Percentiles rank a stretch among this genome's conserved stretches.
phyloP scores from a whole-genome alignment of 2,888 invertebrate species.

The Mycalesis mineus region DNA sequence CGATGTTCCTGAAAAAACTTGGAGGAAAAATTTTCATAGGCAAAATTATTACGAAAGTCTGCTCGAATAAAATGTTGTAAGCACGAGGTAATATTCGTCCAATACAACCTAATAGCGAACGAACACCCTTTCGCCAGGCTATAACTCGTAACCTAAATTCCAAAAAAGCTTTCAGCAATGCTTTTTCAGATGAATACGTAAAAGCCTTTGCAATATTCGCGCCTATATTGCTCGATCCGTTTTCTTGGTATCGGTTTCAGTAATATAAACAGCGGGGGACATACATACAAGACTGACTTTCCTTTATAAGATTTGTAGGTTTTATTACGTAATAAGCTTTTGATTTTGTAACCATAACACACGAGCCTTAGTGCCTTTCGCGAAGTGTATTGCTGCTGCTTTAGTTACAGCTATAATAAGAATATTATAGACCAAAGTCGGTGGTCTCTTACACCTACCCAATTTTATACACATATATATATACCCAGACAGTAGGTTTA shows the following conservation, averaged over 20 bases:
- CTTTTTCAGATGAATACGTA: conserved; percentile 30
- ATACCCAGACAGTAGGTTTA: too few relatives aligned
- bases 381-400: too few relatives aligned
- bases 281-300: conserved; percentile 9
- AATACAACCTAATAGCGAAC: conserved; percentile 24
- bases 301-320: background rate
- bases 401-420: too few relatives aligned
- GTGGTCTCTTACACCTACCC: too few relatives aligned
- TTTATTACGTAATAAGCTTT: too few relatives aligned
- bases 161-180: conserved; percentile 32
- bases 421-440: too few relatives aligned
- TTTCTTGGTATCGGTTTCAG: conserved; percentile 28
- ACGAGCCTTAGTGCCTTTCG: too few relatives aligned
- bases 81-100: conserved; percentile 18
- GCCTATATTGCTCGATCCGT: conserved; percentile 26
- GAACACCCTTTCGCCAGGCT: conserved; percentile 25
- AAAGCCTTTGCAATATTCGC: conserved; percentile 30
- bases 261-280: conserved; percentile 18
- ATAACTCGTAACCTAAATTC: conserved; percentile 31
- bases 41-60: conserved; percentile 6
- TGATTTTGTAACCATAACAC: too few relatives aligned
- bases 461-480: too few relatives aligned
- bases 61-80: conserved; percentile 3
- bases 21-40: conserved; percentile 1
- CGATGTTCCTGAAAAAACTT: conserved; percentile 2